Base-by-base conservation (phyloP, 2,888 invertebrate species). In the Argyresthia goedartella region DNA sequence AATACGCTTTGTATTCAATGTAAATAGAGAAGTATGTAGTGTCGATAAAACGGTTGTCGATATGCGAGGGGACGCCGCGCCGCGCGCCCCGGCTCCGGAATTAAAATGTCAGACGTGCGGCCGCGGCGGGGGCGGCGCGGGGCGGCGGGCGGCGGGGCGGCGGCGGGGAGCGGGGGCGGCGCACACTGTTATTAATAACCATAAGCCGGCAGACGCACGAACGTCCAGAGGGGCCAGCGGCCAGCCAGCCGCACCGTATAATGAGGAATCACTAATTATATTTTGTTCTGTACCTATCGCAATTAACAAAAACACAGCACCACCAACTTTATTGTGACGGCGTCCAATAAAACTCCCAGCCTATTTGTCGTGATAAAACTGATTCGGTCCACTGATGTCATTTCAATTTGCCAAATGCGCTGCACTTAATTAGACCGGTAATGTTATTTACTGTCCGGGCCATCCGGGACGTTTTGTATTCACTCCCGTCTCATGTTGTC, bases 231-330 rank as follows among this genome's bases (percentile, higher is more conserved):
- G 82, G 85, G 85, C 82, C 85, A 70, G 59, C 59, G 65, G 71
- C 75, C 76, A 25, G 25, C 25, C 25, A 25, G 25, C 25, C 25
- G 25, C 76, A 77, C 76, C 75, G 81, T 67, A 76, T 86, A 86
- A 86, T 86, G 84, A 86, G 81, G 82, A 86, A 84, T 85, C 85
- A 79, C 85, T 86, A 85, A 86, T 85, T 85, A 84, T 84, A 84
- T 85, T 86, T 84, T 84, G 84, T 82, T 78, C 81, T 25, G 34
- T 43, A 13, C 43, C 50, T 43, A 43, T 50, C 33, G 39, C 43
- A 43, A 43, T 39, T 41, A 39, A 39, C 9, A 39, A 25, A 25
- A 25, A 25, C 25, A 25, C 25, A 25, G 25, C 25, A 16, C 49
- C 14, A 49, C 35, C 35, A 36, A 10, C 49, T 8, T 42, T 25